Conservation (phyloP, 2,113 vertebrate species). For the Nothoprocta pentlandii region DNA sequence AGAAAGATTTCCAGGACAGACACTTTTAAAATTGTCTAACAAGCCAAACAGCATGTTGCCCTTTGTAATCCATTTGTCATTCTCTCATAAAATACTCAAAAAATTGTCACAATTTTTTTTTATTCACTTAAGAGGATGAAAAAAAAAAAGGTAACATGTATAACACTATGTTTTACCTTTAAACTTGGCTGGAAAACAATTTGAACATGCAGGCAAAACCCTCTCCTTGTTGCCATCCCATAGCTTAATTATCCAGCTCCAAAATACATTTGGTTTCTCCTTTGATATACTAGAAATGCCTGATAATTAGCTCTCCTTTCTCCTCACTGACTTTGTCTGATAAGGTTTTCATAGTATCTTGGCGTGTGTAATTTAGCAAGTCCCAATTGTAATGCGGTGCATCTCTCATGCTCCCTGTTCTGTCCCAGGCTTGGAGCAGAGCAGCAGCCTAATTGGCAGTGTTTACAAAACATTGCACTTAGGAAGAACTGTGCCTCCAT, state of each 20-base stretch:
- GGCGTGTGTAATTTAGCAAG: slow-evolving; percentile 18
- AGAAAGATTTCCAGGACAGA: accelerated
- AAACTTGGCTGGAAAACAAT: background rate
- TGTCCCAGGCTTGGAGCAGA: slow-evolving; percentile 38
- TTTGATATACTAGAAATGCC: slow-evolving; percentile 35
- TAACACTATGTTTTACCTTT: background rate
- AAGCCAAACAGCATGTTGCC: background rate
- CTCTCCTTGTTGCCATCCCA: background rate
- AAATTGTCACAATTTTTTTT: background rate
- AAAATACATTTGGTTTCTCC: slow-evolving; percentile 9
- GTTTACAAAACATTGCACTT: slow-evolving; percentile 57
- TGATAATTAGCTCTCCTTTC: slow-evolving; percentile 59
- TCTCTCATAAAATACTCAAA: background rate
- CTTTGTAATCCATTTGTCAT: background rate
- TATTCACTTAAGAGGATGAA: background rate
- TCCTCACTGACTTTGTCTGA: slow-evolving; percentile 52
- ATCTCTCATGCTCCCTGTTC: background rate
- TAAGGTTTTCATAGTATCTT: slow-evolving; percentile 61
- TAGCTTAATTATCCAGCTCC: slow-evolving; percentile 40
- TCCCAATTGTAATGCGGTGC: slow-evolving; percentile 41
- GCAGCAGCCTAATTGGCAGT: slow-evolving; percentile 37
- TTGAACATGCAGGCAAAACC: background rate
- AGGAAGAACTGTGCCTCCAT: background rate
- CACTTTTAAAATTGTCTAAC: background rate
- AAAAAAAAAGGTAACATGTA: background rate